These are phyloP conservation scores for Ametastegia equiseti DNA, from an alignment of 2,888 invertebrate species.

Conservation along the genomic window DNA sequence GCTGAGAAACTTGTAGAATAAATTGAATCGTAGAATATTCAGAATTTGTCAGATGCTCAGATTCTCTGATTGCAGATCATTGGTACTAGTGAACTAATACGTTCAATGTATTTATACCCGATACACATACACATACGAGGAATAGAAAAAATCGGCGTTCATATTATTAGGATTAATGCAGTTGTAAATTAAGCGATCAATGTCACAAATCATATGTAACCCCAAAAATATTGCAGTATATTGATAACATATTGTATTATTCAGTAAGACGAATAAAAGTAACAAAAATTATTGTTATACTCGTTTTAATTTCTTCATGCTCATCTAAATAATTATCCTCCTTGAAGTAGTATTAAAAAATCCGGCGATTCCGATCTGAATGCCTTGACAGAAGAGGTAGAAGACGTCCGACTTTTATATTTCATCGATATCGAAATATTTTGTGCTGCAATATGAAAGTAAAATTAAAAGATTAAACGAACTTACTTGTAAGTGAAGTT, in stretches of 20 bases:
- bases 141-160: slow-evolving; percentile 49
- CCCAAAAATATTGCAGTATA: slow-evolving; percentile 55
- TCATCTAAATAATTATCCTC: no score
- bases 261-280: slow-evolving; percentile 8
- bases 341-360: no score
- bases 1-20: background rate
- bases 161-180: slow-evolving; percentile 64
- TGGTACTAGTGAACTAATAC: background rate
- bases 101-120: no score
- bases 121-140: background rate
- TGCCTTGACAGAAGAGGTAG: no score
- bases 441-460: no score
- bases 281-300: slow-evolving; percentile 1
- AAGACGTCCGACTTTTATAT: no score
- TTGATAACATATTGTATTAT: slow-evolving; percentile 8
- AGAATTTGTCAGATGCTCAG: background rate
- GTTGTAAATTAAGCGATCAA: slow-evolving; percentile 65
- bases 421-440: no score
- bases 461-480: no score
- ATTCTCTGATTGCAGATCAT: background rate
- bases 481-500: no score
- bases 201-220: slow-evolving; percentile 69
- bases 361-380: no score
- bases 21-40: background rate
- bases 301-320: no score